Evolutionary conservation across 2,797 vertebrate genomes (phyloP), one percentile per base, ranked within the genome.

Genomic region (Karalla daura): DNA sequence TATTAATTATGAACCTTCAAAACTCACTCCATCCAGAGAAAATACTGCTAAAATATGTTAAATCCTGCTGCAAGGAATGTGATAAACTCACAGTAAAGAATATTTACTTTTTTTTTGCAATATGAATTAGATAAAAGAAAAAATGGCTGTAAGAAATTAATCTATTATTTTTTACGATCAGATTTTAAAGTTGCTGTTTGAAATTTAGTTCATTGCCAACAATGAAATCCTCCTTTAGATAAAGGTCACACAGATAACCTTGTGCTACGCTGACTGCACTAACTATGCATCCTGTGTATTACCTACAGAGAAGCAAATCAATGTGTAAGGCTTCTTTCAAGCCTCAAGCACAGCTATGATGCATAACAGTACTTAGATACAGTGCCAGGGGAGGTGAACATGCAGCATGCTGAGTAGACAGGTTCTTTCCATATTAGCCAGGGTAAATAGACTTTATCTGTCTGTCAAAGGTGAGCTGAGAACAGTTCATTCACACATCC

Each of bases 361-460:
- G 7, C 11, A 2, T 33, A 14, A n/a, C 14, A 23, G 14, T 9
- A 30, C 23, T 3, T 37, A 14, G 36, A 15, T 43, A n/a, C 21
- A 5, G 24, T 30, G 27, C 10, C 9, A 36, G 33, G 41, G 30
- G 21, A 18, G 21, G 15, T 15, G 43, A 66, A 49, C 35, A 55
- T 1, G 5, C 30, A 0, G 14, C 46, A 33, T 52, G 45, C 41
- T 33, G 25, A 40, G 17, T 2, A 24, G 25, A 9, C 43, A 28
- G 49, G 45, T 39, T 32, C 43, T 33, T 30, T 15, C 18, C 8
- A 28, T 36, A 33, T 55, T 23, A 46, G 5, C 27, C 28, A 9
- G 40, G 49, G 41, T 51, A 39, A 56, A 65, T 64, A 45, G 59
- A 52, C 40, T 39, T 36, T 39, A 53, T 40, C 37, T 49, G 44